Evolutionary conservation across 2,888 invertebrate genomes (phyloP), one percentile per base, ranked within the genome.

Genomic region (Ditula angustiorana): DNA sequence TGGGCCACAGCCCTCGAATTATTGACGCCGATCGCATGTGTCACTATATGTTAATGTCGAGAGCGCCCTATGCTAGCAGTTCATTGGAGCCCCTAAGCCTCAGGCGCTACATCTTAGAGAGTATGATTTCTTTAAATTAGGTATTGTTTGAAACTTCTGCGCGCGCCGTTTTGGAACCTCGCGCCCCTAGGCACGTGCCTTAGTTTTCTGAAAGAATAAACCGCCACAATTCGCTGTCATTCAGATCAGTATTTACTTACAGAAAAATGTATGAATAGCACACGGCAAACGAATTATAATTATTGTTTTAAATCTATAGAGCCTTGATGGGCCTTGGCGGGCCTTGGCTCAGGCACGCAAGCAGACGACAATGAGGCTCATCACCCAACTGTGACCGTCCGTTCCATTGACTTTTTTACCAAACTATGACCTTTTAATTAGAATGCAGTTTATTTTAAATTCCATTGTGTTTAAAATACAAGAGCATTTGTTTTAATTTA

Each of bases 331-430:
- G 13, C n/a, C n/a, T n/a, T n/a, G n/a, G 10, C 41, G 41, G 52
- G 21, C 60, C 60, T 53, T 61, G 59, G 23, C 28, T 11, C 21
- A 5, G n/a, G 35, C 56, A 41, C 53, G 62, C 63, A 63, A 28
- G 44, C 52, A 44, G 44, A 16, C 41, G 62, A 49, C 63, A 59
- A 53, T 59, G 64, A 49, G 35, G 19, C 52, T 37, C 56, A 35
- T 28, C 58, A 59, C 5, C 64, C 46, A 35, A 64, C 64, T 64
- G 64, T 64, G 64, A 64, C 59, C 53, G 19, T n/a, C n/a, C n/a
- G 19, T 16, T 10, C 5, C 47, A 53, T 53, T 53, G 53, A 35
- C 44, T 52, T 64, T 61, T 64, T 64, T 59, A 64, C 28, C 47
- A 46, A 63, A 56, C 35, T 49, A 26, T 41, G 62, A 57, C 57